Conservation (phyloP, 2,797 vertebrate genomes). For the Cynopterus sphinx region DNA sequence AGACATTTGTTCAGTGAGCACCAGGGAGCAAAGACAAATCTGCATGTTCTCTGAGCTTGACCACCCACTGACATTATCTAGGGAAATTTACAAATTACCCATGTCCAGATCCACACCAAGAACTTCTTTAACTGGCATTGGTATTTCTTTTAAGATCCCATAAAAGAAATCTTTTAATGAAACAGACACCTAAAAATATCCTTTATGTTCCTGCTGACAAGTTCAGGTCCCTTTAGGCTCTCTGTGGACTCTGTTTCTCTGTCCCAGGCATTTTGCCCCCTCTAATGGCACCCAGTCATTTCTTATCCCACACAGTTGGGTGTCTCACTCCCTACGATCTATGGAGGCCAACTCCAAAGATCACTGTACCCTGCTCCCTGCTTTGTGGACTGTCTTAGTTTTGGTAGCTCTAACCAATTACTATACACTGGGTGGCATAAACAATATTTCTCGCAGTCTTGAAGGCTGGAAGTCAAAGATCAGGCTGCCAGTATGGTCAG, state of each 20-base stretch:
- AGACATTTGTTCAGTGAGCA: background rate
- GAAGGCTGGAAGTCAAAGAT: background rate
- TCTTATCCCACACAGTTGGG: background rate
- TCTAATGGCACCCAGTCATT: background rate
- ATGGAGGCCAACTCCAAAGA: background rate
- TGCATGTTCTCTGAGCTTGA: background rate
- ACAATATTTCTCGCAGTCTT: background rate
- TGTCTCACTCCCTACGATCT: background rate
- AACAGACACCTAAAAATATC: background rate
- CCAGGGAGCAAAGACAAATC: background rate
- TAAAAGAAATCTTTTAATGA: background rate
- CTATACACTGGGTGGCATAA: background rate
- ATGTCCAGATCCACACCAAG: background rate
- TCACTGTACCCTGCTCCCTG: background rate
- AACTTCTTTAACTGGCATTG: background rate
- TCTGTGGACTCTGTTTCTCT: background rate
- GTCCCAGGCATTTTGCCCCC: background rate
- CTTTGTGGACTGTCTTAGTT: background rate
- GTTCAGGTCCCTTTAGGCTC: background rate
- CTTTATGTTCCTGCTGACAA: constrained; percentile 12
- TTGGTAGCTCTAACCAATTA: background rate
- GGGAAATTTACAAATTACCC: background rate
- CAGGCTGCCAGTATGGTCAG: background rate
- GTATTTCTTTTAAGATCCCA: background rate
- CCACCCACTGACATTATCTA: background rate